Evolutionary conservation across 2,113 vertebrate genomes (phyloP).

Genomic region (Balaenoptera acutorostrata): DNA sequence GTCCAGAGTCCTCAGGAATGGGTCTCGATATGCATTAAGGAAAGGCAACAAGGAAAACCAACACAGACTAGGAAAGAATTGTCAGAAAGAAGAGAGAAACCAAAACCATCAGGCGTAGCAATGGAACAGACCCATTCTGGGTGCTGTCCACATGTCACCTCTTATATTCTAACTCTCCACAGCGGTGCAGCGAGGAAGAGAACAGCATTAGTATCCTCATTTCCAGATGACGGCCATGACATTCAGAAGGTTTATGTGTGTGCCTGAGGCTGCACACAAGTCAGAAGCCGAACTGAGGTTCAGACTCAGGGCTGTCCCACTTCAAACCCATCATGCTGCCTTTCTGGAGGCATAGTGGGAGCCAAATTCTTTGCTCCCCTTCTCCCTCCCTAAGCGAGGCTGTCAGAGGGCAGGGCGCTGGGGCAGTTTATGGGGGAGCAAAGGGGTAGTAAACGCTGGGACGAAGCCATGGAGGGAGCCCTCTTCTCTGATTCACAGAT

Average conservation of each 20-base stretch:
- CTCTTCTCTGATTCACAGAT: too few relatives aligned
- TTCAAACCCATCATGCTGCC: too few relatives aligned
- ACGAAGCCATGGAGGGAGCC: too few relatives aligned
- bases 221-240: not conserved
- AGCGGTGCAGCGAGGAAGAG: fast-evolving
- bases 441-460: too few relatives aligned
- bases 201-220: not conserved
- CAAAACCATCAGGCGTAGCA: fast-evolving
- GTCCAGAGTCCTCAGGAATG: not conserved
- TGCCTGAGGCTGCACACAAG: not conserved
- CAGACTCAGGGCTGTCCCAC: too few relatives aligned
- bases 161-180: not conserved
- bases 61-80: not conserved
- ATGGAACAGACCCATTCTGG: not conserved
- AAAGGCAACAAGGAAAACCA: not conserved
- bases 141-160: not conserved
- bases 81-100: not conserved
- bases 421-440: too few relatives aligned
- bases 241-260: not conserved
- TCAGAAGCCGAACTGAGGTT: not conserved
- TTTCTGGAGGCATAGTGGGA: too few relatives aligned
- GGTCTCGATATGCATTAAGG: not conserved
- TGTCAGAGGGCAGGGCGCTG: too few relatives aligned
- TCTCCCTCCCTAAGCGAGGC: too few relatives aligned
- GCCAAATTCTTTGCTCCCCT: too few relatives aligned